Conservation (phyloP, 2,888 invertebrate species). For the Xylocampa areola region DNA sequence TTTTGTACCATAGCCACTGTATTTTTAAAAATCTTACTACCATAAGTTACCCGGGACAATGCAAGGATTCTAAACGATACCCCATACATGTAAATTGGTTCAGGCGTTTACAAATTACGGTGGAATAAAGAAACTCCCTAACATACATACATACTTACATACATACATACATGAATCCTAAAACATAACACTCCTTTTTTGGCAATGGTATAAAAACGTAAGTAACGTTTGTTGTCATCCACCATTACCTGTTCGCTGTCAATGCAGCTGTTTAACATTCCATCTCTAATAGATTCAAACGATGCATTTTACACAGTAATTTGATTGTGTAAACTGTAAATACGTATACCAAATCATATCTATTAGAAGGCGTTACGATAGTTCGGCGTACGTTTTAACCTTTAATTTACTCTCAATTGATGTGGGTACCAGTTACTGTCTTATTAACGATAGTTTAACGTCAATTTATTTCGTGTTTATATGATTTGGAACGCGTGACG, state of each 20-base stretch:
- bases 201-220: too few species aligned
- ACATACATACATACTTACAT: too few species aligned
- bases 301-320: constrained; percentile 24
- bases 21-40: too few species aligned
- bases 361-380: constrained; percentile 35
- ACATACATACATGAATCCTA: too few species aligned
- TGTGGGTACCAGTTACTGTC: constrained; percentile 44
- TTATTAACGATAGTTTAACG: constrained; percentile 49
- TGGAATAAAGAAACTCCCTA: too few species aligned
- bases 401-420: constrained; percentile 58
- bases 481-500: constrained; percentile 27
- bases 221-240: constrained; percentile 6
- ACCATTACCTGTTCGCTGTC: constrained; percentile 23
- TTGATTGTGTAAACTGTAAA: constrained; percentile 38
- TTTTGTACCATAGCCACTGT: too few species aligned
- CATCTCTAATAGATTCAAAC: constrained; percentile 32
- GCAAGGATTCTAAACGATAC: too few species aligned
- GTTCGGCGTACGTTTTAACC: constrained; percentile 50
- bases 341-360: constrained; percentile 39
- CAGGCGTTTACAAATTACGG: too few species aligned
- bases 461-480: constrained; percentile 33
- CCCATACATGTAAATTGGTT: too few species aligned
- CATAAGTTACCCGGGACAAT: too few species aligned
- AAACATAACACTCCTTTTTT: too few species aligned
- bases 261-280: constrained; percentile 41